Evolutionary conservation across 2,888 invertebrate genomes (phyloP).

Genomic region (Ormyrus labotus): DNA sequence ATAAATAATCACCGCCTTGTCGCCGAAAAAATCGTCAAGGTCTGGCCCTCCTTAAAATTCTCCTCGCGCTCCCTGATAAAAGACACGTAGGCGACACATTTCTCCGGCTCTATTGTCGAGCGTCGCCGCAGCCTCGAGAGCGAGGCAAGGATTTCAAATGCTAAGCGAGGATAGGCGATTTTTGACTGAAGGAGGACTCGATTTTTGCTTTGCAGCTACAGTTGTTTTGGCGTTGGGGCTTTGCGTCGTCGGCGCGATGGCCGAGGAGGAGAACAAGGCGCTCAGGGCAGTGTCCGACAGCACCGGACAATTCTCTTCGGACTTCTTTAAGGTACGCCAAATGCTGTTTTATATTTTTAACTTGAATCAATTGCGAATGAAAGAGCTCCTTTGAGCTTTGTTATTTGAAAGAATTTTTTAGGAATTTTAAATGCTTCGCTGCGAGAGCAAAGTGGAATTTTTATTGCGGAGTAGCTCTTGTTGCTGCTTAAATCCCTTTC

Average conservation of each 20-base stretch:
- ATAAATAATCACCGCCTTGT: neutral
- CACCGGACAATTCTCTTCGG: slow-evolving; percentile 59
- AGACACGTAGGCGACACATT: no score
- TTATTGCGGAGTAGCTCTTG: no score
- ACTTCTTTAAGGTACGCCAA: slow-evolving; percentile 61
- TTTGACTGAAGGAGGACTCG: neutral
- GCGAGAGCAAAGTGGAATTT: no score
- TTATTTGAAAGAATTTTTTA: no score
- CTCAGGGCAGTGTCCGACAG: slow-evolving; percentile 60
- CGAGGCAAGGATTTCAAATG: neutral
- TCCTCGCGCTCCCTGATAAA: no score
- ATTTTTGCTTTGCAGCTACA: slow-evolving; percentile 35
- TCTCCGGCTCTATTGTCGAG: no score
- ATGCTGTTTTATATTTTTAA: neutral
- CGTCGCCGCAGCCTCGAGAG: no score
- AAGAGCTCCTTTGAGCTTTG: no score
- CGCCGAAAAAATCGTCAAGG: neutral
- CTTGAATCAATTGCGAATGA: no score
- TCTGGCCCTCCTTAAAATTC: no score
- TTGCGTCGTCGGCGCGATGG: slow-evolving; percentile 27
- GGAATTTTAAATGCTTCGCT: no score
- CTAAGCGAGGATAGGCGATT: neutral
- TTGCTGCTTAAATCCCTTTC: no score
- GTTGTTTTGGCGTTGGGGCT: slow-evolving; percentile 34
- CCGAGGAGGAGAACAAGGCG: slow-evolving; percentile 34